Conservation (phyloP, 2,113 vertebrate species). For the Phylloscopus trochilus region DNA sequence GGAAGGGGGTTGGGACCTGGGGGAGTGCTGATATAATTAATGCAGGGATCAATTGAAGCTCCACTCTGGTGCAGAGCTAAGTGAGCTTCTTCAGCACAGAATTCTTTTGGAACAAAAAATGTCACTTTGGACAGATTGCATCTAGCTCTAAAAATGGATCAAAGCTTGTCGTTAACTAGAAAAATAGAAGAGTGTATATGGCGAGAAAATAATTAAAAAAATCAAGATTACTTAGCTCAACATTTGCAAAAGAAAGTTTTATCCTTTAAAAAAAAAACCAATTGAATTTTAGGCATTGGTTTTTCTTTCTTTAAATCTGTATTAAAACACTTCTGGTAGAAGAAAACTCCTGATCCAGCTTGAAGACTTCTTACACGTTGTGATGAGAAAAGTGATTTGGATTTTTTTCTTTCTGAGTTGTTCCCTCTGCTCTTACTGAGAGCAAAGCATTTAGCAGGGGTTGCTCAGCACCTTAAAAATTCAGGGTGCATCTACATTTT, state of each 20-base stretch:
- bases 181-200: not conserved
- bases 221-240: not conserved
- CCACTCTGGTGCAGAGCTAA: not conserved
- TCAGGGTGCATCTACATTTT: not conserved
- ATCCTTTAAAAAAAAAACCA: not conserved
- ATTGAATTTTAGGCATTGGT: not conserved
- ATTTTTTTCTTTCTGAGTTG: not conserved
- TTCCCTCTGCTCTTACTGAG: not conserved
- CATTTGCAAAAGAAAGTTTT: not conserved
- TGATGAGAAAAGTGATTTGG: not conserved
- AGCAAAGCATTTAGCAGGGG: not conserved
- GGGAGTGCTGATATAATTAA: not conserved
- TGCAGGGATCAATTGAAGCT: not conserved
- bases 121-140: not conserved
- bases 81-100: not conserved
- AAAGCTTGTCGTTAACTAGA: not conserved
- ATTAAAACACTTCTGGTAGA: not conserved
- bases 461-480: not conserved
- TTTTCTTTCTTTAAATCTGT: not conserved
- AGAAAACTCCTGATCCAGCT: not conserved
- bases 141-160: not conserved
- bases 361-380: not conserved
- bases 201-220: not conserved
- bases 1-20: not conserved
- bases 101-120: not conserved